phyloP scores from a whole-genome alignment of 2,888 invertebrate species.

The Autographa pulchrina region DNA sequence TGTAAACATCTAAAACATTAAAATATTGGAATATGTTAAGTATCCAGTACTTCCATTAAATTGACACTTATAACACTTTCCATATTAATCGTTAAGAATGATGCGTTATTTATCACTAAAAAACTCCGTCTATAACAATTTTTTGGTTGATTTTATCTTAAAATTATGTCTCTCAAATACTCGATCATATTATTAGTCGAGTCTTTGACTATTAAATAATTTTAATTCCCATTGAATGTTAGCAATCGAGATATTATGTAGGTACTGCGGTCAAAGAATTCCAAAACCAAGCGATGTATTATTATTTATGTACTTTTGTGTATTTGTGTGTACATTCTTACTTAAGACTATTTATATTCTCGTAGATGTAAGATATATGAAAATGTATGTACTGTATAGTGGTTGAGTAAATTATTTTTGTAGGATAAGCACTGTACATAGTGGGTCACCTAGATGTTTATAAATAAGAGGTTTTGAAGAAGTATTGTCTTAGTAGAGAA shows the following conservation, averaged over 20 bases:
- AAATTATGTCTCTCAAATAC: background rate
- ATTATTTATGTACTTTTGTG: slow-evolving; percentile 38
- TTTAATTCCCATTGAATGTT: background rate
- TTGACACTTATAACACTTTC: too few relatives aligned
- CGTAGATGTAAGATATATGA: slow-evolving; percentile 67
- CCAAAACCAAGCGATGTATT: slow-evolving; percentile 59
- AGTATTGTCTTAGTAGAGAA: slow-evolving; percentile 74
- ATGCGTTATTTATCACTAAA: too few relatives aligned
- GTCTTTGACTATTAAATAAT: too few relatives aligned
- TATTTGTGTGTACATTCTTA: slow-evolving; percentile 72
- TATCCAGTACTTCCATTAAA: too few relatives aligned
- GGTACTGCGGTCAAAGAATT: slow-evolving; percentile 39
- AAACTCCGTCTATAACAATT: too few relatives aligned
- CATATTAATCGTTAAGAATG: too few relatives aligned
- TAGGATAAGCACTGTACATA: slow-evolving; percentile 88
- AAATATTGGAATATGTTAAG: too few relatives aligned
- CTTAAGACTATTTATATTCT: slow-evolving; percentile 81
- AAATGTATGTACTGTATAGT: slow-evolving; percentile 86
- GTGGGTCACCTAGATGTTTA: slow-evolving; percentile 82
- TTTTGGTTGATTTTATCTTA: background rate
- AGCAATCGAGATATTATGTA: too few relatives aligned
- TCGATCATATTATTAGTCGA: background rate
- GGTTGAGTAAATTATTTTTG: slow-evolving; percentile 88
- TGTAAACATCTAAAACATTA: too few relatives aligned
- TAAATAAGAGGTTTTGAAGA: slow-evolving; percentile 76